These are phyloP conservation scores for Ariopsis seemanni DNA, from an alignment of 2,113 vertebrate species.

Conservation along the genomic window DNA sequence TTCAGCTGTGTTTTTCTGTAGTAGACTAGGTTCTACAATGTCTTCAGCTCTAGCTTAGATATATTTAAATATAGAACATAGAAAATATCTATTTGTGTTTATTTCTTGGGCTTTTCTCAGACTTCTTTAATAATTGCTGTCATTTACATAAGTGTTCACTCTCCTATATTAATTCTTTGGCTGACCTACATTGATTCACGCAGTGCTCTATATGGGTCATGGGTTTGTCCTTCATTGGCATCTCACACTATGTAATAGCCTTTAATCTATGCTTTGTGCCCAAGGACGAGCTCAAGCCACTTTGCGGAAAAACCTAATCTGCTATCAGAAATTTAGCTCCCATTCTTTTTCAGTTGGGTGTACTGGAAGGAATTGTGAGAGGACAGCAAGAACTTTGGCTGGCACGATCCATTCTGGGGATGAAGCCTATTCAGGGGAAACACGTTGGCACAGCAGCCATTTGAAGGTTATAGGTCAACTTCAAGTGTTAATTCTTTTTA, in stretches of 20 bases:
- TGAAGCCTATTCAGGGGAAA: neutral
- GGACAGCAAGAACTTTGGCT: neutral
- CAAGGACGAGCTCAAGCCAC: slow-evolving; percentile 35
- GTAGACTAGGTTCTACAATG: neutral
- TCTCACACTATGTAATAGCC: slow-evolving; percentile 19
- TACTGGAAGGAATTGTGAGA: slow-evolving; percentile 40
- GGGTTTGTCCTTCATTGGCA: slow-evolving; percentile 33
- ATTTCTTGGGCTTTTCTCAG: neutral
- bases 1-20: neutral
- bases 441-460: neutral
- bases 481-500: neutral
- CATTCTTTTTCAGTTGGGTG: neutral
- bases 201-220: slow-evolving; percentile 36
- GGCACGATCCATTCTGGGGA: neutral
- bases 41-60: neutral
- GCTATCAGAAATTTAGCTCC: neutral
- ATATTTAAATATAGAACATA: neutral
- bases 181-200: slow-evolving; percentile 17
- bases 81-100: neutral
- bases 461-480: neutral
- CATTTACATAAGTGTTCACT: neutral
- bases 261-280: slow-evolving; percentile 24
- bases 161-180: neutral
- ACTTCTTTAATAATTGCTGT: neutral
- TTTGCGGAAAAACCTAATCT: neutral